Base-by-base conservation (phyloP, 2,797 vertebrate genomes). In the Cynodonichthys magdalenae region DNA sequence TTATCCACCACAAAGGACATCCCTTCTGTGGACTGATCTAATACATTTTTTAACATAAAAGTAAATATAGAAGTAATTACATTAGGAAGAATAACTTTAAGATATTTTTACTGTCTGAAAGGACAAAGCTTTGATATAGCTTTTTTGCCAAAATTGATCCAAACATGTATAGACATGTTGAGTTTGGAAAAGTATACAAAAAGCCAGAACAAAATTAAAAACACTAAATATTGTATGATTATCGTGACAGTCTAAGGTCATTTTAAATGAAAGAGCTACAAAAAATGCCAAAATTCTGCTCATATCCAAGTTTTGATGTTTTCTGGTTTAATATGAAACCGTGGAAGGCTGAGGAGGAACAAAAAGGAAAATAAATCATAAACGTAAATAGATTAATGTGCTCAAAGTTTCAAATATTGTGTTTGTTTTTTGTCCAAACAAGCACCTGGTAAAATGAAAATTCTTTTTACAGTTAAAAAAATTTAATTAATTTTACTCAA, bases 401-500 rank as follows among this genome's bases (percentile, higher is more conserved):
- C 87, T 7, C 31, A 7, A 7, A 6, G 79, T 78, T 80, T 85
- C 69, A 31, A 66, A 75, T 44, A 71, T 77, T n/a, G 6, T 84
- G 49, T 67, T 59, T 77, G 2, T 24, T 24, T 24, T 24, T 24
- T 24, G 3, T 58, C 60, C 63, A 82, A 69, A 84, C 86, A 86
- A 80, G 82, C 56, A 71, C 80, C 68, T 90, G 91, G 90, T 93
- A 93, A 95, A 95, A 95, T 74, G 82, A 87, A 92, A 89, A 91
- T 94, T 94, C 95, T 92, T 91, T 89, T 90, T 88, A 90, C 85
- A 94, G 93, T 90, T 94, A 92, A 94, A 95, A 95, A 95, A 95
- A 96, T 95, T 96, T 93, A 95, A 96, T 95, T 94, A 94, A 95
- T 94, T 92, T 90, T 91, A 93, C 94, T 95, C 95, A 95, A 95